phyloP scores from a whole-genome alignment of 1,140 invertebrate genomes.

The Listronotus bonariensis region DNA sequence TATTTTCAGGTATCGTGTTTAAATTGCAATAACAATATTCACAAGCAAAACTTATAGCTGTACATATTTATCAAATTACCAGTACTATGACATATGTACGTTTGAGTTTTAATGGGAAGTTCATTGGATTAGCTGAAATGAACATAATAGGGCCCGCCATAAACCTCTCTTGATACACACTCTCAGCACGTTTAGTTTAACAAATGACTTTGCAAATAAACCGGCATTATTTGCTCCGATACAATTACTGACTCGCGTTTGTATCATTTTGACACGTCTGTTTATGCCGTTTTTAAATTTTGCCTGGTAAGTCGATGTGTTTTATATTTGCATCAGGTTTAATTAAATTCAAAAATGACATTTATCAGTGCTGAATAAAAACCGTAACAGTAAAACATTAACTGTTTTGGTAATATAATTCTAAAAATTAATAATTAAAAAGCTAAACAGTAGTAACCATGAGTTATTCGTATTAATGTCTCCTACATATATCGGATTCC shows the following conservation, averaged over 20 bases:
- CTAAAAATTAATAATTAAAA: too few relatives aligned
- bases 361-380: too few relatives aligned
- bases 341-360: too few relatives aligned
- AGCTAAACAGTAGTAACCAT: too few relatives aligned
- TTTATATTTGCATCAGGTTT: background rate
- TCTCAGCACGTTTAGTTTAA: constrained; percentile 1
- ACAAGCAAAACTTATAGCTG: too few relatives aligned
- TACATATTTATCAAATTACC: constrained; percentile 4
- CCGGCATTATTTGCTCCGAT: background rate
- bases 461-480: too few relatives aligned
- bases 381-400: too few relatives aligned
- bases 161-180: background rate
- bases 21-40: too few relatives aligned
- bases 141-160: constrained; percentile 3
- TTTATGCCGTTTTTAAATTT: background rate
- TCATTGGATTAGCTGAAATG: constrained; percentile 3
- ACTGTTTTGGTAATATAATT: too few relatives aligned
- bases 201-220: constrained; percentile 3
- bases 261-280: background rate
- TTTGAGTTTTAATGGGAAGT: constrained; percentile 3
- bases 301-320: background rate
- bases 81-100: background rate
- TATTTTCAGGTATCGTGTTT: too few relatives aligned
- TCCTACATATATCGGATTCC: too few relatives aligned
- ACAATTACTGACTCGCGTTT: background rate